Evolutionary conservation across 2,888 invertebrate genomes (phyloP), one percentile per base, ranked within the genome.

Genomic region (Nematopogon swammerdamellus): DNA sequence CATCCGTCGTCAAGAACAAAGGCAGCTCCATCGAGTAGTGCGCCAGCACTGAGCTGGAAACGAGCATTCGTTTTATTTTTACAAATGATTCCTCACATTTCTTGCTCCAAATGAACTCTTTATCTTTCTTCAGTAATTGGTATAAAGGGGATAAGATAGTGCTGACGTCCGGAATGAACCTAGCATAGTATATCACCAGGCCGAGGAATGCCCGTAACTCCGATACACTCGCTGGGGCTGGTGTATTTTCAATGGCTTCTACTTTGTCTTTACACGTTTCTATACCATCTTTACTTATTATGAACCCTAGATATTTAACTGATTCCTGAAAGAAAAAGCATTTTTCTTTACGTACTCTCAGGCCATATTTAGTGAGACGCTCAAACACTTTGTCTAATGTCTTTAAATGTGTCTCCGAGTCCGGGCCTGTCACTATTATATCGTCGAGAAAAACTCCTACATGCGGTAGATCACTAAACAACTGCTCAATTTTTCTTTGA

Each of bases 401-500:
- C 36, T 36, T 36, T 14, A 36, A 14, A 36, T 36, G 36, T 36
- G 36, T 14, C 36, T 36, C 36, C 4, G 36, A 36, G 36, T 36
- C 36, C 8, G 36, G 36, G n/a, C 36, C 36, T 3, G 36, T 36
- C 14, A 36, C 36, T 36, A 36, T 36, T 36, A 36, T 36, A 14
- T 36, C 36, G 36, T 36, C 36, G 36, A 36, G 36, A 14, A 36
- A 36, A 3, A 36, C 36, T 8, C 36, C 36, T 36, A 36, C 36
- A 36, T 36, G n/a, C 11, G 36, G 36, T 14, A 36, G 11, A 36
- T 36, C 36, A 14, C 36, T 14, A 36, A 36, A 36, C n/a, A 36
- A 36, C 36, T 36, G 36, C 36, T 36, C 36, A 36, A 36, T 36
- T 36, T 36, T 36, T 36, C 14, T 50, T 45, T 58, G 56, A 47